Conservation (phyloP, 1,140 invertebrate genomes). For the Bombus sylvicola region DNA sequence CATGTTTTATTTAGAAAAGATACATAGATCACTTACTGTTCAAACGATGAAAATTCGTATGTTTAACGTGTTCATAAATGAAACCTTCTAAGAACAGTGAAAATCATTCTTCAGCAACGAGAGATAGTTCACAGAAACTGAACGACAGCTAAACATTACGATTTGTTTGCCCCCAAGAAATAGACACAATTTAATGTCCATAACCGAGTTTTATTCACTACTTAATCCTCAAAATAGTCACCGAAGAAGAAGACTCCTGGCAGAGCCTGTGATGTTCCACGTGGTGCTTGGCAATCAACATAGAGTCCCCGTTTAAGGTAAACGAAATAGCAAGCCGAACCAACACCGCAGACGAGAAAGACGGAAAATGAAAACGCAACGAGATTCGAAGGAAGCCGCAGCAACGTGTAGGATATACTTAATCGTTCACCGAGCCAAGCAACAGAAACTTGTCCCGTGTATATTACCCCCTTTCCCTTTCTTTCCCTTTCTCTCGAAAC, state of each 20-base stretch:
- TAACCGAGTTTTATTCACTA: background rate
- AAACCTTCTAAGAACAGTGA: no score
- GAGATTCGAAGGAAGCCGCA: constrained; percentile 30
- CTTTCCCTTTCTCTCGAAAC: background rate
- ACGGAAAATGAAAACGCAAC: constrained; percentile 52
- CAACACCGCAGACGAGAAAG: background rate
- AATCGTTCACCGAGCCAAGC: constrained; percentile 54
- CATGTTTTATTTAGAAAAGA: no score
- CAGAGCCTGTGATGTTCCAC: constrained; percentile 34
- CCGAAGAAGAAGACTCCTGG: background rate
- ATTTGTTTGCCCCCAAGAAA: background rate
- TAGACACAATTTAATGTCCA: no score
- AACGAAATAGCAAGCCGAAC: constrained; percentile 34
- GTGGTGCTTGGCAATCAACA: constrained; percentile 45
- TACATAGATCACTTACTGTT: no score
- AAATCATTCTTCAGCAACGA: no score
- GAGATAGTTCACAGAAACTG: no score
- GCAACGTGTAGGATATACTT: constrained; percentile 56
- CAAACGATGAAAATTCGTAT: no score
- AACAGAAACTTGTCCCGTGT: constrained; percentile 59
- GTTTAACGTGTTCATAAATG: no score
- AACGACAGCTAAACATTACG: no score
- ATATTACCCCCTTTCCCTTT: background rate
- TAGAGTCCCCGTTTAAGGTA: constrained; percentile 46
- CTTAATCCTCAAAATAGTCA: background rate